Evolutionary conservation across 2,888 invertebrate genomes (phyloP).

Genomic region (Trachelus tabidus): DNA sequence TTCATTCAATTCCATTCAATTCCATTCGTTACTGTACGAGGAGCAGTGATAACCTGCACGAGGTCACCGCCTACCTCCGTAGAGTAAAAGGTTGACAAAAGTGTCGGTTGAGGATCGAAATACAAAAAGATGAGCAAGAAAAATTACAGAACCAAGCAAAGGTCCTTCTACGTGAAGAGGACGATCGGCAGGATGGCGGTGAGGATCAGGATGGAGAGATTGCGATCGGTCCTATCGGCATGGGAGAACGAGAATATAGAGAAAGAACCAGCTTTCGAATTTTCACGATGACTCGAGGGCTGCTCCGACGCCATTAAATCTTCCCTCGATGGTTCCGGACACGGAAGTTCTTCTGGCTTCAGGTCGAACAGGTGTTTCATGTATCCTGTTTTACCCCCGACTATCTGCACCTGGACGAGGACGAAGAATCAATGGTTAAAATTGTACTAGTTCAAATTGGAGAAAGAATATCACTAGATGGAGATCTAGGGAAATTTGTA

Average conservation of each 20-base stretch:
- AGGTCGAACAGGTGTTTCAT: constrained; percentile 54
- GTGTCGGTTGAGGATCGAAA: neutral
- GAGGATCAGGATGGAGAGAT: constrained; percentile 34
- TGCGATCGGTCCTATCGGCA: constrained; percentile 1
- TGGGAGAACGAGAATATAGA: constrained; percentile 43
- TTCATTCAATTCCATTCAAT: no score
- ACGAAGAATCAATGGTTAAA: no score
- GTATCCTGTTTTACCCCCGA: constrained; percentile 53
- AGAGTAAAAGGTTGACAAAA: no score
- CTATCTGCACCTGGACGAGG: constrained; percentile 40
- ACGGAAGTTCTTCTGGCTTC: constrained; percentile 56
- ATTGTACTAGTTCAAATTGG: no score
- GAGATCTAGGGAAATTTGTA: no score
- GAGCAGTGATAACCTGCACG: no score
- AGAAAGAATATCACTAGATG: no score
- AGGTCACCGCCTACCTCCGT: no score
- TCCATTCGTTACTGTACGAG: no score
- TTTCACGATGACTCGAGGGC: constrained; percentile 56
- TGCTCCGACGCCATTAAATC: constrained; percentile 63
- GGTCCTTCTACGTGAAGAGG: constrained; percentile 54
- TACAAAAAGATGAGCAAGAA: constrained; percentile 11
- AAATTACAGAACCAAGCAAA: constrained; percentile 9
- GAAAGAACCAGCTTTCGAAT: constrained; percentile 49
- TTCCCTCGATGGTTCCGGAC: constrained; percentile 56
- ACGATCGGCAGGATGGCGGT: constrained; percentile 30